Evolutionary conservation across 2,888 invertebrate species (phyloP).

Genomic region (Phlogophora meticulosa): DNA sequence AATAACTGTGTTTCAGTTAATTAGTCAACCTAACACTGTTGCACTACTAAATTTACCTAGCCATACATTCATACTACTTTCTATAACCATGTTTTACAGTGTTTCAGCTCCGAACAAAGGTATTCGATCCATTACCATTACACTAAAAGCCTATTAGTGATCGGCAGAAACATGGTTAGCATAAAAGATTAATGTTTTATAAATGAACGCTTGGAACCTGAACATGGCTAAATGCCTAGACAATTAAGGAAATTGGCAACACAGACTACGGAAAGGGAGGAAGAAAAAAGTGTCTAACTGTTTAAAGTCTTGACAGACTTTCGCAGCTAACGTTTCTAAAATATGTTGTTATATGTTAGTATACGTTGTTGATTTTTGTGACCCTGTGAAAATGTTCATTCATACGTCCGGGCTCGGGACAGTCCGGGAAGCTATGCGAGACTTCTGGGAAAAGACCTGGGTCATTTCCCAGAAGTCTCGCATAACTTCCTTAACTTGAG

Average conservation of each 20-base stretch:
- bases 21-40: background rate
- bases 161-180: slow-evolving; percentile 49
- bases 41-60: slow-evolving; percentile 6
- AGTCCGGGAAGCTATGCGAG: no score
- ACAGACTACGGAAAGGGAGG: slow-evolving; percentile 5
- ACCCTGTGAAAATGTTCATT: no score
- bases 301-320: background rate
- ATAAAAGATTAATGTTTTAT: slow-evolving; percentile 58
- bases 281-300: background rate
- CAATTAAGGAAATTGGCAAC: slow-evolving; percentile 34
- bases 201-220: slow-evolving; percentile 36
- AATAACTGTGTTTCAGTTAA: background rate
- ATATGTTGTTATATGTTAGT: no score
- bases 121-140: slow-evolving; percentile 48
- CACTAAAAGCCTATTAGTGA: slow-evolving; percentile 60
- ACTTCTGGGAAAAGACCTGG: no score
- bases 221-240: slow-evolving; percentile 26
- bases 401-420: no score
- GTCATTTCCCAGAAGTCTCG: no score
- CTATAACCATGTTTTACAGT: slow-evolving; percentile 2
- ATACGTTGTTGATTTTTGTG: no score
- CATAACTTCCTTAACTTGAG: no score
- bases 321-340: background rate
- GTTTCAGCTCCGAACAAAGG: slow-evolving; percentile 43
- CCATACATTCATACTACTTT: background rate